Evolutionary conservation across 2,113 vertebrate genomes (phyloP).

Genomic region (Sander lucioperca): DNA sequence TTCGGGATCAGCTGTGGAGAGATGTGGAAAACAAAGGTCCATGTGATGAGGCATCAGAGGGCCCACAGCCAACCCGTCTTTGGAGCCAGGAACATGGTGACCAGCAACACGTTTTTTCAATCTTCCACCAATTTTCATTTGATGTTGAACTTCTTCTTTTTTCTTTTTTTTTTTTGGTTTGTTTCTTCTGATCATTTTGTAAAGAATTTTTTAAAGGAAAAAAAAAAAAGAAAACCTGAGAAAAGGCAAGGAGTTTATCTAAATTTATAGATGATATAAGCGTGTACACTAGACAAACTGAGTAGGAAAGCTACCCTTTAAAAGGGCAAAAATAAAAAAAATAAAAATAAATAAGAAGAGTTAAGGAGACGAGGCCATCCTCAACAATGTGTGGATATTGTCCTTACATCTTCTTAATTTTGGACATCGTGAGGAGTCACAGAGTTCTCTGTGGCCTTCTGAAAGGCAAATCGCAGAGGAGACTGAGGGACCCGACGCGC

Average conservation of each 20-base stretch:
- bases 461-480: conserved; percentile 43
- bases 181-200: conserved; percentile 82
- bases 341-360: conserved; percentile 40
- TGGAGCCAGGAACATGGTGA: conserved; percentile 59
- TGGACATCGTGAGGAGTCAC: conserved; percentile 64
- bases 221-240: conserved; percentile 72
- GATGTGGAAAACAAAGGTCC: conserved; percentile 31
- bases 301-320: conserved; percentile 86
- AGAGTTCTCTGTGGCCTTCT: conserved; percentile 53
- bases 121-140: conserved; percentile 70
- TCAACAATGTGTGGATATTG: conserved; percentile 50
- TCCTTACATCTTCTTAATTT: conserved; percentile 45
- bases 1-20: conserved; percentile 51
- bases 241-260: conserved; percentile 81
- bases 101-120: conserved; percentile 66
- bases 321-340: conserved; percentile 80
- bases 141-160: conserved; percentile 54
- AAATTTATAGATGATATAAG: conserved; percentile 82
- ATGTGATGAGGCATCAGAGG: conserved; percentile 32
- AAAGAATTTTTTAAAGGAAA: conserved; percentile 81
- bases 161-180: conserved; percentile 58
- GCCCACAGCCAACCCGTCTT: conserved; percentile 39
- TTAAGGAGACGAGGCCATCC: conserved; percentile 26
- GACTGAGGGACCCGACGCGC: conserved; percentile 37
- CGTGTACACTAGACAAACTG: conserved; percentile 77